Evolutionary conservation across 2,113 vertebrate genomes (phyloP), one percentile per base, ranked within the genome.

Genomic region (Brevimyrus niger): DNA sequence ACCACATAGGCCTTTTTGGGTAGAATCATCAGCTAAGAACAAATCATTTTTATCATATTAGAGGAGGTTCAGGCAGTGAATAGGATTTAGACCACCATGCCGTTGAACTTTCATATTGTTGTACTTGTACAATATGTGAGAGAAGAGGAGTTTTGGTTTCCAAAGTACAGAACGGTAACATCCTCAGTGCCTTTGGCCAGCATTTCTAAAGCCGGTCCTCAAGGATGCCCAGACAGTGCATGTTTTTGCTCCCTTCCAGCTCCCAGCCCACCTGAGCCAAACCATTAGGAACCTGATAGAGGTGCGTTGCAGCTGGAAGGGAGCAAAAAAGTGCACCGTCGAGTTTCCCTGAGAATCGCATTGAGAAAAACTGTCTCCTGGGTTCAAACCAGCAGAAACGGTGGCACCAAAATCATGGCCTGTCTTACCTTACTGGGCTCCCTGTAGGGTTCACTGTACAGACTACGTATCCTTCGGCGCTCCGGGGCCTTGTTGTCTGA

Each of bases 381-480:
- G 6, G 76, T 9, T 23, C 27, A 44, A 38, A 61, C 27, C 8
- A 58, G 48, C 58, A 61, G 21, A 87, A 48, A 19, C 13, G 10
- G 21, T 5, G 8, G 31, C 76, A 51, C 23, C 27, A 19, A 53
- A 48, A 35, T 35, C 38, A 51, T 4, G n/a, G n/a, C 31, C 0
- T 23, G 46, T 84, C 97, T 96, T 93, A 99, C 98, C 97, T 97
- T 98, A 91, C 91, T 86, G 0, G 94, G 90, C 89, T 99, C 98
- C 90, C 96, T 95, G 92, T 97, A 97, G 51, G 97, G 98, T 42
- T 99, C 98, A 0, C 96, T 97, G 95, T 99, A 99, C 92, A 99
- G 96, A 90, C 97, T 98, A 92, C 98, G 98, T 97, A 99, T 97
- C 96, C 98, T 97, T 91, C 98, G 96, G 92, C 97, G 96, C 1